These are phyloP conservation scores for Protonemura montana DNA, from an alignment of 2,888 invertebrate species.

Conservation along the genomic window DNA sequence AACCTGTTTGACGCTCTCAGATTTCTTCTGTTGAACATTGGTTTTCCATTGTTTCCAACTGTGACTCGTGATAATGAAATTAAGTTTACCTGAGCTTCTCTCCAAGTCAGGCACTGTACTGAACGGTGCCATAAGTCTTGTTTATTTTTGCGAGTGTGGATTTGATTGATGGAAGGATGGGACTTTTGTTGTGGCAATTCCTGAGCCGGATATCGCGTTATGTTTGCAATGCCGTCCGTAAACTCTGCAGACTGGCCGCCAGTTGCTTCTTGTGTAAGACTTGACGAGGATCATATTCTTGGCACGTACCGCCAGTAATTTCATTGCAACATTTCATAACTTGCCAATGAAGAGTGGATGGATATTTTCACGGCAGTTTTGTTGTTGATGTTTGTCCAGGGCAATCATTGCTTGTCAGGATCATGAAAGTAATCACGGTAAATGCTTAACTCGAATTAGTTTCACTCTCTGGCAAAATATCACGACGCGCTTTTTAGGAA, in stretches of 20 bases:
- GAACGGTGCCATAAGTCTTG: background rate
- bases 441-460: background rate
- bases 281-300: background rate
- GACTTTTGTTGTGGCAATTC: background rate
- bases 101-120: background rate
- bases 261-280: conserved; percentile 45
- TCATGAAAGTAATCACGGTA: too few species aligned
- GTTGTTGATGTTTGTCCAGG: background rate
- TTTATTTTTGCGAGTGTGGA: conserved; percentile 8
- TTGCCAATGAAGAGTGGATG: too few species aligned
- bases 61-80: too few species aligned
- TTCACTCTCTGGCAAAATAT: background rate
- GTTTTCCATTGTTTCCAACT: too few species aligned
- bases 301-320: too few species aligned
- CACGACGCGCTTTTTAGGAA: background rate
- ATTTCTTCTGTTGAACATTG: too few species aligned
- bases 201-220: conserved; percentile 50
- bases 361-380: background rate
- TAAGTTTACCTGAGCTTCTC: too few species aligned
- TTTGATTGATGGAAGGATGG: conserved; percentile 39
- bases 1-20: background rate
- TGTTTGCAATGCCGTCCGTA: conserved; percentile 50
- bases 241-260: conserved; percentile 49
- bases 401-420: too few species aligned
- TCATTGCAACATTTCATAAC: too few species aligned